phyloP scores from a whole-genome alignment of 2,888 invertebrate genomes.

The Acrobasis consociella region DNA sequence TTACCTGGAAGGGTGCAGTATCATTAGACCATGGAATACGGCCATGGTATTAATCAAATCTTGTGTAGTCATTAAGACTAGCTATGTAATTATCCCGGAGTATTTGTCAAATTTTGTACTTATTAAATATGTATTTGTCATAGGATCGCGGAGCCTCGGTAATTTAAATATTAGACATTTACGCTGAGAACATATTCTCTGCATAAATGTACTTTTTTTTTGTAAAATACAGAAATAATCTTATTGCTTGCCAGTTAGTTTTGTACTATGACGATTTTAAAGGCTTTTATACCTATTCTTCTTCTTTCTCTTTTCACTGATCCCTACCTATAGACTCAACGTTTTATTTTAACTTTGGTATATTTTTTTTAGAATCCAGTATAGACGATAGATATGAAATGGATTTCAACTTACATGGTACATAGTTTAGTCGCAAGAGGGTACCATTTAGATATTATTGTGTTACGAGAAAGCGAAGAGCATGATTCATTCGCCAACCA shows the following conservation, averaged over 20 bases:
- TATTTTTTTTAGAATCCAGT: no score
- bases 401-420: neutral
- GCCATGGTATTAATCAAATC: slow-evolving; percentile 59
- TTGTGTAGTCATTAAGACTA: slow-evolving; percentile 38
- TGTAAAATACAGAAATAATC: no score
- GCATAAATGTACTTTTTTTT: no score
- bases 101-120: neutral
- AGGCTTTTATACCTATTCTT: no score
- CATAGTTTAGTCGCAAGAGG: neutral
- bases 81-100: slow-evolving; percentile 18
- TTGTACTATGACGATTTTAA: no score
- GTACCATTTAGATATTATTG: neutral
- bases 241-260: no score
- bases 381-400: no score
- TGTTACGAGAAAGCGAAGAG: neutral
- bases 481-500: slow-evolving; percentile 15
- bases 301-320: no score
- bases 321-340: no score
- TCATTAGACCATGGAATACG: slow-evolving; percentile 52
- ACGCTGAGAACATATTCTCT: no score
- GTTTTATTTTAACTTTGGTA: no score
- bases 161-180: no score
- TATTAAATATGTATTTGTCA: neutral
- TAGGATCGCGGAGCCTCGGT: neutral
- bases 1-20: slow-evolving; percentile 65